Percentiles rank a stretch among this genome's conserved stretches.
These are phyloP conservation scores for Caenorhabditis afra DNA, from an alignment of 2,888 invertebrate species.

Conservation along the genomic window DNA sequence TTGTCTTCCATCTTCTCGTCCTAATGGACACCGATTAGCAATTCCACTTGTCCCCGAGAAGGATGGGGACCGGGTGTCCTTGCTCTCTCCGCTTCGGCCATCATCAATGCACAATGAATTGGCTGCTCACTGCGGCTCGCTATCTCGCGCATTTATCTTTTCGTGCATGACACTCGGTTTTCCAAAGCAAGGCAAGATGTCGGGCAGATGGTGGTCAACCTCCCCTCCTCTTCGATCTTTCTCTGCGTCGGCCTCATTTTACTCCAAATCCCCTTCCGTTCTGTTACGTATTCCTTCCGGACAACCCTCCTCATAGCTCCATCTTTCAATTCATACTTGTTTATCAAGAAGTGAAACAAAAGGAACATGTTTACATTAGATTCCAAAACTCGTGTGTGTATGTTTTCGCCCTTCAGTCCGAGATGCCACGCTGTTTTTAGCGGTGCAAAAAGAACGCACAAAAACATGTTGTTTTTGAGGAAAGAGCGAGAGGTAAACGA, in stretches of 20 bases:
- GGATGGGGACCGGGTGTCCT: slow-evolving; percentile 28
- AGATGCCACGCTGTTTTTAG: slow-evolving; percentile 16
- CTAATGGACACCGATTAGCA: slow-evolving; percentile 55
- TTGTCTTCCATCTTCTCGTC: slow-evolving; percentile 6
- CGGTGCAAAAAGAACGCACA: slow-evolving; percentile 36
- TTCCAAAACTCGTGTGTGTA: slow-evolving; percentile 29
- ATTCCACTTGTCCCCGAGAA: slow-evolving; percentile 47
- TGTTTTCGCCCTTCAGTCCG: slow-evolving; percentile 13
- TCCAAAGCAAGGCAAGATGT: slow-evolving; percentile 9
- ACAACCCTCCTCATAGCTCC: slow-evolving; percentile 11
- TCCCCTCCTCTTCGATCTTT: slow-evolving; percentile 13
- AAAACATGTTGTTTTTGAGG: slow-evolving; percentile 46
- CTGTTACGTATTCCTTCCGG: not conserved
- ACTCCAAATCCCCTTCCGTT: too few species aligned
- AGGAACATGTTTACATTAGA: slow-evolving; percentile 38
- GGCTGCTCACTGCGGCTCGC: slow-evolving; percentile 34
- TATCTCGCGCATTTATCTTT: slow-evolving; percentile 58
- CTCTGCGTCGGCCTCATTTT: too few species aligned
- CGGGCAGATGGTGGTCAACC: slow-evolving; percentile 43
- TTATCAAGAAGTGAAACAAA: slow-evolving; percentile 26
- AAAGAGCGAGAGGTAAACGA: not conserved
- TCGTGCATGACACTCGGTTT: slow-evolving; percentile 53
- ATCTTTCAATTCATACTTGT: not conserved
- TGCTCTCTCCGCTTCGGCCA: not conserved
- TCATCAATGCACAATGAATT: slow-evolving; percentile 63